Conservation (phyloP, 2,888 invertebrate species). For the Orchesellides sinensis region DNA sequence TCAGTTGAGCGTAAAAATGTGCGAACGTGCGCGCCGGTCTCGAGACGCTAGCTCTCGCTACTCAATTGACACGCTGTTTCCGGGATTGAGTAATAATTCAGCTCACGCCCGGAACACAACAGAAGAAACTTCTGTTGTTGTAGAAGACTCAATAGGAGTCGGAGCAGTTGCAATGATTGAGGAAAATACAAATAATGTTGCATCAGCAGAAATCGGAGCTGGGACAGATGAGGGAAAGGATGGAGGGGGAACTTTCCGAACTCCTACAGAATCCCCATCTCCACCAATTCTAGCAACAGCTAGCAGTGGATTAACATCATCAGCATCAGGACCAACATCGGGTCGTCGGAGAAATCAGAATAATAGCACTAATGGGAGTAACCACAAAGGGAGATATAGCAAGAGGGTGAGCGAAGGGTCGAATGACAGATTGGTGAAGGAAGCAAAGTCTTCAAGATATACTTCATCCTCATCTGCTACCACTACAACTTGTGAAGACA, state of each 20-base stretch:
- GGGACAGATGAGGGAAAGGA: slow-evolving; percentile 41
- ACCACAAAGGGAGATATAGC: slow-evolving; percentile 54
- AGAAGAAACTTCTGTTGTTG: slow-evolving; percentile 62
- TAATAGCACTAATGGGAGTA: slow-evolving; percentile 52
- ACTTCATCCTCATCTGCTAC: slow-evolving; percentile 9
- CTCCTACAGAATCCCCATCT: slow-evolving; percentile 43
- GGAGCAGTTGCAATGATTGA: slow-evolving; percentile 29
- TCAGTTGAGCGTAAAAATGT: slow-evolving; percentile 68
- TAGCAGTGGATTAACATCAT: slow-evolving; percentile 17
- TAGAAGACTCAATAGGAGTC: slow-evolving; percentile 17
- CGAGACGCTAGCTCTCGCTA: slow-evolving; percentile 73
- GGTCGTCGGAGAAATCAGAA: slow-evolving; percentile 60
- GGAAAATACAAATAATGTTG: slow-evolving; percentile 56
- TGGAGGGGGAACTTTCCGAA: slow-evolving; percentile 43
- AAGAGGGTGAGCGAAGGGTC: slow-evolving; percentile 63
- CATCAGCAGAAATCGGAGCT: slow-evolving; percentile 53
- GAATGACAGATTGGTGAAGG: slow-evolving; percentile 65
- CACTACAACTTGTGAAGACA: slow-evolving; percentile 15
- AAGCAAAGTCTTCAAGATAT: slow-evolving; percentile 59
- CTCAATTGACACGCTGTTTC: slow-evolving; percentile 74
- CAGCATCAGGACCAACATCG: slow-evolving; percentile 37
- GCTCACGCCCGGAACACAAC: slow-evolving; percentile 66
- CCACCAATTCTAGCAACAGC: slow-evolving; percentile 28
- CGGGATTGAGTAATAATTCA: slow-evolving; percentile 73
- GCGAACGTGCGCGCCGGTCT: slow-evolving; percentile 72